Percentiles rank a stretch among this genome's conserved stretches.
Evolutionary conservation across 1,140 invertebrate species (phyloP).

Genomic region (Stegodyphus dumicola): DNA sequence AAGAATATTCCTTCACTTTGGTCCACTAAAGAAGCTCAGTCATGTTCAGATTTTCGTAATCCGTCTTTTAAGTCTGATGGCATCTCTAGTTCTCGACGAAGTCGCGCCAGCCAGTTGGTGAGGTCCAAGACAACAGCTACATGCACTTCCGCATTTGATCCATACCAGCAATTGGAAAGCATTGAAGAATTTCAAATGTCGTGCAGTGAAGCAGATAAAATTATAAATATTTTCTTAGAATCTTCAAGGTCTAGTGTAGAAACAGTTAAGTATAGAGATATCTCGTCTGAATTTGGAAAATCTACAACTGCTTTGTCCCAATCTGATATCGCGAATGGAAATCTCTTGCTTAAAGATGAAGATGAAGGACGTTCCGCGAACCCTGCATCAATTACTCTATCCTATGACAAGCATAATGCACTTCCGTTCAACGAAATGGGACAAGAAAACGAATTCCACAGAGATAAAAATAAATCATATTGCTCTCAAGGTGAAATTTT

Average conservation of each 20-base stretch:
- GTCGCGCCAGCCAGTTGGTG: background rate
- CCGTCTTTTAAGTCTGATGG: background rate
- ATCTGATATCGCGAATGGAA: conserved; percentile 20
- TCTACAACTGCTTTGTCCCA: background rate
- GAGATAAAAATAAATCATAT: too few species aligned
- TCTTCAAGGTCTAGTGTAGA: background rate
- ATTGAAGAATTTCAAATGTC: conserved; percentile 22
- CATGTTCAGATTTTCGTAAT: background rate
- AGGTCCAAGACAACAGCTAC: conserved; percentile 33
- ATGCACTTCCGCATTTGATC: conserved; percentile 11
- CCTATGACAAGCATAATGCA: too few species aligned
- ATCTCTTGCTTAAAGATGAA: background rate
- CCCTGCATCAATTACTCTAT: too few species aligned
- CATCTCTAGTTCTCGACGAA: background rate
- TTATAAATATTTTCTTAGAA: conserved; percentile 18
- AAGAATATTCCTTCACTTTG: conserved; percentile 10
- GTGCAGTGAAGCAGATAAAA: conserved; percentile 13
- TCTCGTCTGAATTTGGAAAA: background rate
- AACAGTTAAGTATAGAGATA: background rate
- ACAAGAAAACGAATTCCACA: too few species aligned
- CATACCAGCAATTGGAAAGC: background rate
- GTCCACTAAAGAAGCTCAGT: conserved; percentile 14
- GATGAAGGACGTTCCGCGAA: too few species aligned
- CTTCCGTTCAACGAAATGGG: too few species aligned
- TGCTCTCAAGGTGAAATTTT: too few species aligned